Base-by-base conservation (phyloP, 2,888 invertebrate species). In the Scaptomyza tumidula region DNA sequence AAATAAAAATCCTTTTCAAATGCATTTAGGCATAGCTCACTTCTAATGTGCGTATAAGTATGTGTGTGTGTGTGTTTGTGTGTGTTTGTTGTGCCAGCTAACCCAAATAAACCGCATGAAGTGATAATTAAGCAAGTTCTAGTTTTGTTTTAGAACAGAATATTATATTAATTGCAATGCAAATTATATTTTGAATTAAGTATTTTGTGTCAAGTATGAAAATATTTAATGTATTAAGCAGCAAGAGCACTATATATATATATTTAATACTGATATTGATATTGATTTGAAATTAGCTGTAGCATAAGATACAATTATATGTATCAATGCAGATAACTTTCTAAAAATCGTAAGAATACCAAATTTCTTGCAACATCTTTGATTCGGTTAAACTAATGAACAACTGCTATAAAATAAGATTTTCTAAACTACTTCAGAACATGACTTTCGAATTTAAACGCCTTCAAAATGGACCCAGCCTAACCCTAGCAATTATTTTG, bases 121-220 rank as follows among this genome's bases (percentile, higher is more conserved):
- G 76, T 83, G 81, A 78, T 84, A 88, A 80, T 88, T 84, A 80
- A 88, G 80, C 67, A 67, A 83, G 78, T 80, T 86, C 45, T 63
- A 61, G 33, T 48, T 29, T 27, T 11, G 31, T 31, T 37, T 24
- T 3, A 24, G 6, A 41, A 50, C 41, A 39, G 24, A 10, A 72
- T 68, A 49, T 56, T 49, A 24, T 19, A 49, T 53, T 31, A 13
- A 45, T 14, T 46, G 13, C n/a, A 31, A 27, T 14, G 9, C 24
- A 24, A 35, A 27, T 16, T 24, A 11, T 46, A 41, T 52, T 52
- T 46, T 33, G 33, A 27, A 31, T 41, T 48, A 39, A 24, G 5
- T 1, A 54, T 43, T 64, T 54, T 33, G 11, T 4, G 11, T 5
- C 9, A 41, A 48, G 27, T 16, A 6, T 16, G n/a, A 27, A 16